phyloP scores from a whole-genome alignment of 2,797 vertebrate species.

The Clarias platycephalus region DNA sequence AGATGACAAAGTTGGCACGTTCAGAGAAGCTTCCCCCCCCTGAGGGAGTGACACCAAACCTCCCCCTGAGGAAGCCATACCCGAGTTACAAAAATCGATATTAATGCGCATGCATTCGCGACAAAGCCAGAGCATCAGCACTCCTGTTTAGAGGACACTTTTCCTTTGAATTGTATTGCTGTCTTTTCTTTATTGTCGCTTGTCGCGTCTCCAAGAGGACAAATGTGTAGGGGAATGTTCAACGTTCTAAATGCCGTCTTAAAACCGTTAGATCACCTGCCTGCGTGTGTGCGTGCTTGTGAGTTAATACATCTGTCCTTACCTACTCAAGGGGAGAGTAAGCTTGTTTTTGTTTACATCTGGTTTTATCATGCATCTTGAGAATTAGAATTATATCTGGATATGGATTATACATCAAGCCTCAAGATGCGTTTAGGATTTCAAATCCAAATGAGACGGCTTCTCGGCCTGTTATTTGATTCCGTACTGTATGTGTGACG shows the following conservation, averaged over 20 bases:
- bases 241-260: not conserved
- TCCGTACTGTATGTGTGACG: too few species aligned
- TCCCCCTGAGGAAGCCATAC: constrained; percentile 65
- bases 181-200: constrained; percentile 53
- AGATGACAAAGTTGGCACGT: constrained; percentile 80
- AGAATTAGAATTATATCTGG: constrained; percentile 10
- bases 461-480: not conserved
- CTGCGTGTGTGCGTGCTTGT: constrained; percentile 15
- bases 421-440: not conserved
- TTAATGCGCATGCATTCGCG: constrained; percentile 83
- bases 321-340: not conserved
- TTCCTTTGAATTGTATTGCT: constrained; percentile 64
- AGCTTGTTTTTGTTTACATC: not conserved
- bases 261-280: not conserved
- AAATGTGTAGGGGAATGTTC: not conserved
- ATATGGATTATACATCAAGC: not conserved
- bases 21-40: constrained; percentile 62
- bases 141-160: constrained; percentile 77
- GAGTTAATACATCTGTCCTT: constrained; percentile 2
- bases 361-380: not conserved
- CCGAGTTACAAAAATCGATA: constrained; percentile 91
- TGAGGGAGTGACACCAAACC: constrained; percentile 67
- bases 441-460: not conserved
- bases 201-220: constrained; percentile 22
- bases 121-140: constrained; percentile 78